Percentiles rank a stretch among this genome's conserved stretches.
These are phyloP conservation scores for Masticophis lateralis DNA, from an alignment of 2,797 vertebrate genomes.

Conservation along the genomic window DNA sequence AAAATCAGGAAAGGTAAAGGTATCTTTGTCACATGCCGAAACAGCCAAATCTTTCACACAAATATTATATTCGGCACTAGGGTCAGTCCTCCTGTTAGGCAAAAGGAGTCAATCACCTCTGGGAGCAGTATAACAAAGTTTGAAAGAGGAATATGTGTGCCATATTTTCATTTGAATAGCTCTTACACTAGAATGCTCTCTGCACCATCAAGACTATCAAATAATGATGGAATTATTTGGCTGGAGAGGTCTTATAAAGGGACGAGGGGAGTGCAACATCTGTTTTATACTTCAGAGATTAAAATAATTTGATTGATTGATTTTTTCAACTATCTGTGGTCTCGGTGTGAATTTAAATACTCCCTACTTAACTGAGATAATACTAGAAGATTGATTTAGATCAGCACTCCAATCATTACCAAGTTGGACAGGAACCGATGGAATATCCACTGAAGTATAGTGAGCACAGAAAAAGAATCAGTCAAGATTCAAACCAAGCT, in stretches of 20 bases:
- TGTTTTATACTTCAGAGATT: neutral
- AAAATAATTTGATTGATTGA: neutral
- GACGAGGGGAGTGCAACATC: neutral
- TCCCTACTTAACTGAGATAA: neutral
- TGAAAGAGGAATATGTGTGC: neutral
- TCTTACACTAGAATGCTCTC: neutral
- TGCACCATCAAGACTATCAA: neutral
- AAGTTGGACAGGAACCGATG: neutral
- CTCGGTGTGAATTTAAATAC: neutral
- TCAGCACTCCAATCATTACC: neutral
- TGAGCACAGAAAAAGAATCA: neutral
- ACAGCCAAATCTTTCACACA: neutral
- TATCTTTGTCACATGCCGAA: neutral
- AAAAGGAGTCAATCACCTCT: neutral
- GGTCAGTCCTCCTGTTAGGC: neutral
- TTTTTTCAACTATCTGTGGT: neutral
- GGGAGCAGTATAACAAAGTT: neutral
- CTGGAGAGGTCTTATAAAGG: neutral
- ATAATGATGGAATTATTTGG: neutral
- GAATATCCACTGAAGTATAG: neutral
- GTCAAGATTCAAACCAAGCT: neutral
- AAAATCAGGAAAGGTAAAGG: neutral
- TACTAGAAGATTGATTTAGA: neutral
- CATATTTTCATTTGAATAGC: neutral
- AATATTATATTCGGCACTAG: neutral